Evolutionary conservation across 2,113 vertebrate species (phyloP), one percentile per base, ranked within the genome.

Genomic region (Oncorhynchus clarkii): DNA sequence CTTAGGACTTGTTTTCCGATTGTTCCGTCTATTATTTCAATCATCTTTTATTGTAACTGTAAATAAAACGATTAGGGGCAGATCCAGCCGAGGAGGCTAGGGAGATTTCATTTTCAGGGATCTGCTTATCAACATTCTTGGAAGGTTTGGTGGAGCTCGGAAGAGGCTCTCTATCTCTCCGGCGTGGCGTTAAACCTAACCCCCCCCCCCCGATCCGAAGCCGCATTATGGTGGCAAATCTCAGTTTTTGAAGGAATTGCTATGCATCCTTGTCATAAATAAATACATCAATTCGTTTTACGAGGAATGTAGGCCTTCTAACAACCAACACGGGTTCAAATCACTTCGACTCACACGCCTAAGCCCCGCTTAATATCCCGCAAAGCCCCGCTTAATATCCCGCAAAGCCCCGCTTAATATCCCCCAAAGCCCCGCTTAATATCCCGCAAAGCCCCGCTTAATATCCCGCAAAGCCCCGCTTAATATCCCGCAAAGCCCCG

Each of bases 11-110:
- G 89, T 92, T 92, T 92, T 92, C 91, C 90, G 86, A 94, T 94
- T 93, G 92, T 92, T 93, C 93, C 91, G 93, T 86, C 93, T 92
- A 92, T 96, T 95, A 93, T 94, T 95, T 92, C 92, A 90, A 13
- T 90, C 89, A 82, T 92, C 91, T 92, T 93, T 92, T 91, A 92
- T 89, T 92, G 92, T 89, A 92, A 93, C 92, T 92, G 93, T 93
- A 93, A 93, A 94, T 94, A 94, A 93, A 94, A 94, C 92, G 91
- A 94, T 94, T 94, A 93, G 92, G 86, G 90, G 85, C 84, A 90
- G 87, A 92, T 90, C 87, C 92, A 92, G 88, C 90, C 88, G 59
- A 62, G 59, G 88, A 84, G 90, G 85, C 88, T 79, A 78, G 87
- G 82, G 88, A 92, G 92, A 93, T 93, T 94, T 93, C 90, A 88